Percentiles rank a stretch among this genome's conserved stretches.
phyloP scores from a whole-genome alignment of 2,113 vertebrate genomes.

The Trogon surrucura region DNA sequence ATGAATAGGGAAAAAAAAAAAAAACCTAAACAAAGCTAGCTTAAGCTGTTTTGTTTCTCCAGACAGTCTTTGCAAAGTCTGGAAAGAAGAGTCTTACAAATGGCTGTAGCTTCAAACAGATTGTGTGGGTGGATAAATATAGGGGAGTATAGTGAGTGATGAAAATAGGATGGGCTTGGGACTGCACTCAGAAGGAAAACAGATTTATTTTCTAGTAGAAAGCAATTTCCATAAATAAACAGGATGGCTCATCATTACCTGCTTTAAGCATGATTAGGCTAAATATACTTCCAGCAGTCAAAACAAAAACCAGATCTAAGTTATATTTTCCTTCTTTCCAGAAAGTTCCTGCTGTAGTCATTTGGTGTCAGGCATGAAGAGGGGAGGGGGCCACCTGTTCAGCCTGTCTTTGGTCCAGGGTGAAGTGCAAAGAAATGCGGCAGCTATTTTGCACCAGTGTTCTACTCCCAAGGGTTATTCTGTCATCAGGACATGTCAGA shows the following conservation, averaged over 20 bases:
- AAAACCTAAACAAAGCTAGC: background rate
- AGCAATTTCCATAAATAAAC: slow-evolving; percentile 29
- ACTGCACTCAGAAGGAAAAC: slow-evolving; percentile 3
- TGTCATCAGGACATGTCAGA: background rate
- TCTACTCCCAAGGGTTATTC: background rate
- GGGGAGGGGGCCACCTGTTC: accelerated
- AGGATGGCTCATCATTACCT: slow-evolving; percentile 6
- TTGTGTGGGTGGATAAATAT: background rate
- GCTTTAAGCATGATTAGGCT: slow-evolving; percentile 33
- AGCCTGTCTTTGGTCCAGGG: background rate
- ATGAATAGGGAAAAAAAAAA: background rate
- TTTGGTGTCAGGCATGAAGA: background rate
- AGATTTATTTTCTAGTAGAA: slow-evolving; percentile 4
- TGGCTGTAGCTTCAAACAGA: slow-evolving; percentile 6
- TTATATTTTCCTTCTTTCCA: background rate
- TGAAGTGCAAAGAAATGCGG: background rate
- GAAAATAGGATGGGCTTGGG: background rate
- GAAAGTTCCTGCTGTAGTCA: background rate
- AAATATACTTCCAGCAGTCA: slow-evolving; percentile 4
- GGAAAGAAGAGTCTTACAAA: background rate
- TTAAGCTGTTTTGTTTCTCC: background rate
- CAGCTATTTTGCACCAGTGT: accelerated
- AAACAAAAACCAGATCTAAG: background rate
- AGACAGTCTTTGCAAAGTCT: background rate
- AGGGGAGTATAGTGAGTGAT: background rate